A percentile compares a stretch with the other conserved stretches of the same genome.
These are phyloP conservation scores for Scomber scombrus DNA, from an alignment of 2,113 vertebrate genomes.

Conservation along the genomic window DNA sequence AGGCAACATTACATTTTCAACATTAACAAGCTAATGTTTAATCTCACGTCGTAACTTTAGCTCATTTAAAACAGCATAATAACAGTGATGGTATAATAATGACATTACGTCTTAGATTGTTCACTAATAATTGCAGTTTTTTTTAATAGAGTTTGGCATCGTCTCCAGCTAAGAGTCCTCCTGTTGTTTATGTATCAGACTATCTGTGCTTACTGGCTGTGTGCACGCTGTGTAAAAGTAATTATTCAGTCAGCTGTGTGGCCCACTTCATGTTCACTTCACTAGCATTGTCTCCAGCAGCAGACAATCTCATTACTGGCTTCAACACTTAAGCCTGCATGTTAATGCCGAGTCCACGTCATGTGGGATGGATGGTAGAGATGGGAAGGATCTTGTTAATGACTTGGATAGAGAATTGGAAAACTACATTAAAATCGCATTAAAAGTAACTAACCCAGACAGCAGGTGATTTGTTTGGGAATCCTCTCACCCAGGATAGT, in stretches of 20 bases:
- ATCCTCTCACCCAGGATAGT: neutral
- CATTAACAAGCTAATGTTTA: too few relatives aligned
- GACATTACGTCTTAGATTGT: too few relatives aligned
- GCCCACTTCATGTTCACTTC: neutral
- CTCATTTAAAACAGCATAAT: too few relatives aligned
- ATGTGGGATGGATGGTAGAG: neutral
- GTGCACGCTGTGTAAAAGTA: neutral
- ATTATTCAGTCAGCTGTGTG: neutral
- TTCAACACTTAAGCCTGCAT: neutral
- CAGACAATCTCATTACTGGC: conserved; percentile 14
- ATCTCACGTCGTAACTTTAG: too few relatives aligned
- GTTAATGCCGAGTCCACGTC: neutral
- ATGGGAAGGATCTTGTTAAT: too few relatives aligned
- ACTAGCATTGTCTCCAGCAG: neutral
- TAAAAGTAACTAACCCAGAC: too few relatives aligned
- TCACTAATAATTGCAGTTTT: neutral
- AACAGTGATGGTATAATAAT: too few relatives aligned
- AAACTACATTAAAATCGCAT: too few relatives aligned
- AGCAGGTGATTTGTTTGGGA: neutral
- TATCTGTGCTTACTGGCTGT: neutral
- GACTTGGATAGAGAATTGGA: too few relatives aligned
- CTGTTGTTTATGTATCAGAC: neutral
- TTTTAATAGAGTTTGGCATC: neutral
- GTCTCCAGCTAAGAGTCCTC: neutral
- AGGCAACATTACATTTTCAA: neutral